These are phyloP conservation scores for Nannospalax galili DNA, from an alignment of 2,113 vertebrate genomes.

Conservation along the genomic window DNA sequence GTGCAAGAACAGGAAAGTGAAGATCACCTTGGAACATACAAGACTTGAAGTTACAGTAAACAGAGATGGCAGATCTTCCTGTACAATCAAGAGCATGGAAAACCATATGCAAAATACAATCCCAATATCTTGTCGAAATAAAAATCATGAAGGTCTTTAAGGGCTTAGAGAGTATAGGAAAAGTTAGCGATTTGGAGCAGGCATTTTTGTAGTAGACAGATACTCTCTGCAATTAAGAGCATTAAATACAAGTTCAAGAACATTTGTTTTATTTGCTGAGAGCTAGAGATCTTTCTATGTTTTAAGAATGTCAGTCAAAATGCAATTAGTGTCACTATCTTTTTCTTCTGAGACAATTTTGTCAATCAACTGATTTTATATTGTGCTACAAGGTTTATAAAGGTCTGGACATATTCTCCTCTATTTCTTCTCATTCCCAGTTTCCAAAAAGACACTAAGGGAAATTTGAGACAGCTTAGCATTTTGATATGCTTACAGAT, in stretches of 20 bases:
- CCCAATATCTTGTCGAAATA: background rate
- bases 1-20: background rate
- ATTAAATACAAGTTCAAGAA: background rate
- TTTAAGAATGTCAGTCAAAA: conserved; percentile 61
- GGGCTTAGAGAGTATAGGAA: background rate
- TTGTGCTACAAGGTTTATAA: conserved; percentile 24
- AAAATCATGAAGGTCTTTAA: background rate
- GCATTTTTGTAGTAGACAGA: background rate
- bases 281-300: background rate
- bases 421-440: background rate
- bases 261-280: conserved; percentile 3
- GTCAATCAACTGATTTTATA: conserved; percentile 13
- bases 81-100: background rate
- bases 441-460: background rate
- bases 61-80: background rate
- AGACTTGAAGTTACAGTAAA: background rate
- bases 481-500: background rate
- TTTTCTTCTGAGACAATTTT: conserved; percentile 45
- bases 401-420: background rate
- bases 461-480: background rate
- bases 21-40: background rate
- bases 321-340: conserved; percentile 30
- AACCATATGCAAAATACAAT: background rate
- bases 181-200: background rate
- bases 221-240: background rate